A percentile compares a stretch with the other conserved stretches of the same genome.
These are phyloP conservation scores for Boloria euphrosyne DNA, from an alignment of 2,888 invertebrate species.

Conservation along the genomic window DNA sequence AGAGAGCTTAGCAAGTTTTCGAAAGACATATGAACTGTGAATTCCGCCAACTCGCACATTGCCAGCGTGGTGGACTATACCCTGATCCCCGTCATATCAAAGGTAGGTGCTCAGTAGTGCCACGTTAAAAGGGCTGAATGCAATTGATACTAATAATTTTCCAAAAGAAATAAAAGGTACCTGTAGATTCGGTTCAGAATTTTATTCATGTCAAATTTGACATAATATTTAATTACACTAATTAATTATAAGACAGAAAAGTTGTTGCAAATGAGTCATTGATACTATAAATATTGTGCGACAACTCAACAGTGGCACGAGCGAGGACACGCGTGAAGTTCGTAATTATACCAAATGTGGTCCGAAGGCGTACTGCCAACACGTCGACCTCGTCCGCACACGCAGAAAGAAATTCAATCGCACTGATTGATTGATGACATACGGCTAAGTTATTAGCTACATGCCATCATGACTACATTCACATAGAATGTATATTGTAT, in stretches of 20 bases:
- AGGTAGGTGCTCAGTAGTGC: too few relatives aligned
- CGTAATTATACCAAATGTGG: slow-evolving; percentile 80
- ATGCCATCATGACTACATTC: background rate
- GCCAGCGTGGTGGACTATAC: too few relatives aligned
- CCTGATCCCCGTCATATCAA: too few relatives aligned
- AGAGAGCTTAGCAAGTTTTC: too few relatives aligned
- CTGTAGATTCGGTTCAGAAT: too few relatives aligned
- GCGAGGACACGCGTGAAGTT: slow-evolving; percentile 75
- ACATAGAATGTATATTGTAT: background rate
- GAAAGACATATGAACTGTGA: too few relatives aligned
- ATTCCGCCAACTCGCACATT: too few relatives aligned
- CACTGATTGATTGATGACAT: slow-evolving; percentile 50
- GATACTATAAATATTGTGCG: slow-evolving; percentile 41
- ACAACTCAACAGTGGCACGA: slow-evolving; percentile 52
- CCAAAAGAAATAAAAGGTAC: too few relatives aligned
- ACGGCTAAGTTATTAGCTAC: slow-evolving; percentile 23
- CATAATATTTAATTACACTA: background rate
- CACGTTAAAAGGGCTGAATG: too few relatives aligned
- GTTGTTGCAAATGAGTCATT: slow-evolving; percentile 32
- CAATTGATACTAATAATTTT: background rate
- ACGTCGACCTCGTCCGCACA: slow-evolving; percentile 65
- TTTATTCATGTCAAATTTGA: too few relatives aligned
- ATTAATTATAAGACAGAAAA: slow-evolving; percentile 2
- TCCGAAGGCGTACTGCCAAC: slow-evolving; percentile 69
- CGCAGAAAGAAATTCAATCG: slow-evolving; percentile 69